These are phyloP conservation scores for Premnoplex brunnescens DNA, from an alignment of 2,797 vertebrate species.

Conservation along the genomic window DNA sequence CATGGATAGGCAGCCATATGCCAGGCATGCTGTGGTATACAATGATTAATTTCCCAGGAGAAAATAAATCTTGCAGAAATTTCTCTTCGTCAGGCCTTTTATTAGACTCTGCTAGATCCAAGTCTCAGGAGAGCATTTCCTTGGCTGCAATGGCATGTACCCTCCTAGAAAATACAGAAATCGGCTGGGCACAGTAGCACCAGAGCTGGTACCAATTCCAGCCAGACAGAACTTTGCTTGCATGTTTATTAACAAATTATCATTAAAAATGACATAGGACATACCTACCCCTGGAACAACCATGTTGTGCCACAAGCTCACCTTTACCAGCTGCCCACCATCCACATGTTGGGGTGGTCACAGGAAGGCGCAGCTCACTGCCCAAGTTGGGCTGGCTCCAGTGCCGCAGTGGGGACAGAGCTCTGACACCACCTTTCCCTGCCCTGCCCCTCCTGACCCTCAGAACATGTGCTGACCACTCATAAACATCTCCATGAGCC, in stretches of 20 bases:
- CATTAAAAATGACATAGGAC: neutral
- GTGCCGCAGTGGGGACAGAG: fast-evolving
- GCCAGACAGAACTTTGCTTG: neutral
- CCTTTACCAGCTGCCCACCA: fast-evolving
- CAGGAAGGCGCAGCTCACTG: neutral
- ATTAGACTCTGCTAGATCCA: slow-evolving; percentile 13
- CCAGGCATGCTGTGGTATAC: neutral
- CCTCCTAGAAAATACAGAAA: neutral
- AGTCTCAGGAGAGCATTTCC: neutral
- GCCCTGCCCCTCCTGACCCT: slow-evolving; percentile 68
- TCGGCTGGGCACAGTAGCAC: neutral
- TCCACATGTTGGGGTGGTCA: neutral
- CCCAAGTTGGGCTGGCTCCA: neutral
- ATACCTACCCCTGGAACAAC: neutral
- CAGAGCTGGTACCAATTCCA: neutral
- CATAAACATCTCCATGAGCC: slow-evolving; percentile 77
- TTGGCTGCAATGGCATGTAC: neutral
- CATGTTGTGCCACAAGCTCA: neutral
- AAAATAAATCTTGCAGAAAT: slow-evolving; percentile 20
- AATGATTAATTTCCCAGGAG: slow-evolving; percentile 42
- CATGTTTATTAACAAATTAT: neutral
- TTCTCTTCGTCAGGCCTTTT: slow-evolving; percentile 3
- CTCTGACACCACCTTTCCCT: neutral
- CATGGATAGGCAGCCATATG: slow-evolving; percentile 20
- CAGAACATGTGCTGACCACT: slow-evolving; percentile 77